Conservation (phyloP, 2,113 vertebrate genomes). For the Vanacampus margaritifer region DNA sequence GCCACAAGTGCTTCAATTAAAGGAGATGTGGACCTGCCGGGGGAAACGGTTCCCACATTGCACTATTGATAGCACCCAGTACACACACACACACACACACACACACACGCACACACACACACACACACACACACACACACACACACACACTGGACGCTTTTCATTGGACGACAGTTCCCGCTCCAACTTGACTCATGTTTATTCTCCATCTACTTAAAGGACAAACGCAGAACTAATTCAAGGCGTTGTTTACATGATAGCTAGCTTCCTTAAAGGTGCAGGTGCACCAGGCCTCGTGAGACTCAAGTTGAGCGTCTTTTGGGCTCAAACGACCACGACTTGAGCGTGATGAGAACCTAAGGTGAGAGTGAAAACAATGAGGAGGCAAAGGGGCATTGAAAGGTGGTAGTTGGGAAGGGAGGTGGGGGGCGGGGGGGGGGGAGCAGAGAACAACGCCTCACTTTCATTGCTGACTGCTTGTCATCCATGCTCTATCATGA, state of each 20-base stretch:
- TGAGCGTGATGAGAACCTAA: conserved; percentile 9
- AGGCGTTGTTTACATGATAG: conserved; percentile 57
- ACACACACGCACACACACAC: no score
- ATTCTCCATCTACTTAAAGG: conserved; percentile 74
- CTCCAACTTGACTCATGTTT: conserved; percentile 70
- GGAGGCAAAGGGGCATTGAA: conserved; percentile 50
- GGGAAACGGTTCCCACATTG: conserved; percentile 59
- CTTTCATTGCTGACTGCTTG: conserved; percentile 69
- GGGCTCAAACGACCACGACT: conserved; percentile 14
- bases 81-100: conserved; percentile 6
- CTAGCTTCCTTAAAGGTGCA: conserved; percentile 34
- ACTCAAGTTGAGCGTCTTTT: conserved; percentile 11
- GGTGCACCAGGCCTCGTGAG: conserved; percentile 21
- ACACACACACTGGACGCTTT: conserved; percentile 39
- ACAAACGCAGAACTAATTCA: conserved; percentile 67
- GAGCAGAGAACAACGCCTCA: conserved; percentile 64
- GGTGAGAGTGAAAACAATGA: conserved; percentile 43
- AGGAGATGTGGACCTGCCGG: conserved; percentile 68
- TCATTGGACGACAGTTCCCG: conserved; percentile 52
- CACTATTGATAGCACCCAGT: conserved; percentile 42
- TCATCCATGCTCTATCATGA: conserved; percentile 65
- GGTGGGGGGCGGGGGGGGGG: no score
- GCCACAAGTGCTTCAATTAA: conserved; percentile 77
- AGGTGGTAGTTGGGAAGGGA: conserved; percentile 42
- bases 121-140: conserved; percentile 19